phyloP scores from a whole-genome alignment of 2,113 vertebrate genomes.

The Uropsilus gracilis region DNA sequence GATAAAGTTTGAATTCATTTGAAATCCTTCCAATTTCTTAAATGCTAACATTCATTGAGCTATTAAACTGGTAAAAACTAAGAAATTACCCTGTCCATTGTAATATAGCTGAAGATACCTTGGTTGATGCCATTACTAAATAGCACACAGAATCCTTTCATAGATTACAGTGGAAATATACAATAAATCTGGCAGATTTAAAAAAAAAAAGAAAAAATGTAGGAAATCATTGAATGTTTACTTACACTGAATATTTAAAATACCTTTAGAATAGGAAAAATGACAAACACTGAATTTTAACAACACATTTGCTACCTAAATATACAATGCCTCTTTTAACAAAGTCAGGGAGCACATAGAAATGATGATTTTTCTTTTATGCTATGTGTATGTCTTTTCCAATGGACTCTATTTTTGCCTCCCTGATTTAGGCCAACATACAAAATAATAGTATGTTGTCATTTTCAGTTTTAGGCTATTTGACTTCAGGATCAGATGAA shows the following conservation, averaged over 20 bases:
- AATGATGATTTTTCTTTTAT: not conserved
- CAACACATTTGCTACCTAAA: not conserved
- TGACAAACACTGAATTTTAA: not conserved
- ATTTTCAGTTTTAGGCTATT: slow-evolving; percentile 29
- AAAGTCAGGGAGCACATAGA: not conserved
- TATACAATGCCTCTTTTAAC: not conserved
- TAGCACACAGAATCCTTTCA: slow-evolving; percentile 11
- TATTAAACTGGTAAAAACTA: not conserved
- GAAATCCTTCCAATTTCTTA: slow-evolving; percentile 28
- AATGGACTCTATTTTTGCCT: not conserved
- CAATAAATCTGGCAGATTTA: not conserved
- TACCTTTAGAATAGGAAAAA: not conserved
- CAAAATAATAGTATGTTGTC: slow-evolving; percentile 43
- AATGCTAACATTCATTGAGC: not conserved
- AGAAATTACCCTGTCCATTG: not conserved
- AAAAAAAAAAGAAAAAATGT: not conserved
- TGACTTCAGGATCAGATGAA: slow-evolving; percentile 8
- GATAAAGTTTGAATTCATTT: slow-evolving; percentile 1
- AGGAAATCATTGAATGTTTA: not conserved
- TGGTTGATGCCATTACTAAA: not conserved
- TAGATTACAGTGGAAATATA: not conserved
- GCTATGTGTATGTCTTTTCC: not conserved
- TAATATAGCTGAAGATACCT: not conserved
- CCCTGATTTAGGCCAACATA: not conserved
- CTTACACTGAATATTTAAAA: not conserved